Evolutionary conservation across 2,113 vertebrate genomes (phyloP).

Genomic region (Gallinago jamesoni): DNA sequence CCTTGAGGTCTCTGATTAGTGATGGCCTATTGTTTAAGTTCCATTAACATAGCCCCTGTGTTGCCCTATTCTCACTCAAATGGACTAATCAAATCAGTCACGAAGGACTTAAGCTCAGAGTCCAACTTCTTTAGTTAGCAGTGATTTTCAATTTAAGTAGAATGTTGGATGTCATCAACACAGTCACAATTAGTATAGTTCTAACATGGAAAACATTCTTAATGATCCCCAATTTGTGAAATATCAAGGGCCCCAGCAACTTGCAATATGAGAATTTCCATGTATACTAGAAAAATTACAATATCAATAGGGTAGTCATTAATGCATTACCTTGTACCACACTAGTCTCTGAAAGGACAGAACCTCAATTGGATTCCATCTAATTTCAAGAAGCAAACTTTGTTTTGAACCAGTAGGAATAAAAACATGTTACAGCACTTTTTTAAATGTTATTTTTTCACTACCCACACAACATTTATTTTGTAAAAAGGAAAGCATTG

Average conservation of each 20-base stretch:
- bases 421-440: background rate
- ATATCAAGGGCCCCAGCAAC: conserved; percentile 37
- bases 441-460: conserved; percentile 15
- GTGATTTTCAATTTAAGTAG: conserved; percentile 61
- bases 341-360: conserved; percentile 18
- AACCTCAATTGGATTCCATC: conserved; percentile 16
- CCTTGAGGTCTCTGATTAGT: conserved; percentile 94
- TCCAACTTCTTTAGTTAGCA: conserved; percentile 73
- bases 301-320: conserved; percentile 43
- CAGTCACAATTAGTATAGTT: conserved; percentile 62
- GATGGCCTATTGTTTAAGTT: conserved; percentile 89
- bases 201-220: conserved; percentile 54
- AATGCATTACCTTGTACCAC: conserved; percentile 1
- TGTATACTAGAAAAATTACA: conserved; percentile 59
- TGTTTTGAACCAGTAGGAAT: conserved; percentile 41
- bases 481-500: conserved; percentile 29
- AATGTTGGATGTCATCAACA: conserved; percentile 72
- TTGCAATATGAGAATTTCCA: conserved; percentile 54
- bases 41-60: conserved; percentile 86
- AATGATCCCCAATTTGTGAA: conserved; percentile 64
- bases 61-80: conserved; percentile 83
- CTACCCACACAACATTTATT: conserved; percentile 27
- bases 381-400: conserved; percentile 44
- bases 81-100: conserved; percentile 87
- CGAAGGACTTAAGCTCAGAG: conserved; percentile 73